A percentile compares a stretch with the other conserved stretches of the same genome.
phyloP scores from a whole-genome alignment of 2,797 vertebrate genomes.

The Neosilurus hyrtlii region DNA sequence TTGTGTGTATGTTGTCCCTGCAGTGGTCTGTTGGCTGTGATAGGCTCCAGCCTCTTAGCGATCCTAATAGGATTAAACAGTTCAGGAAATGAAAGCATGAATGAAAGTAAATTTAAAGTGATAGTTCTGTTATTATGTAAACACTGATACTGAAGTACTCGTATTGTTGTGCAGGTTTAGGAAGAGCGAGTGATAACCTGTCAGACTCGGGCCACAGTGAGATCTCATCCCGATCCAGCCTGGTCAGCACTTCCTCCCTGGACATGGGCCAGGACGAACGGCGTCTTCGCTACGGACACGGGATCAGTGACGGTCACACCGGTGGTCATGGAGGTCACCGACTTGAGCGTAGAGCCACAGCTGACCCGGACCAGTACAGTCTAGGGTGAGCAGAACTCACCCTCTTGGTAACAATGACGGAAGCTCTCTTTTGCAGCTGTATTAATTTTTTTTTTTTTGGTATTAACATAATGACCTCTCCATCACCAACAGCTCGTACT shows the following conservation, averaged over 20 bases:
- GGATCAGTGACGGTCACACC: constrained; percentile 80
- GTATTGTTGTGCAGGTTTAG: constrained; percentile 68
- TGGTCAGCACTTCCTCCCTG: constrained; percentile 96
- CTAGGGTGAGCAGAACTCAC: constrained; percentile 77
- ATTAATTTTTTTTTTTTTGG: too few species aligned
- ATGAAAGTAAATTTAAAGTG: neutral
- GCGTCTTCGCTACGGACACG: constrained; percentile 86
- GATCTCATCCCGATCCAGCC: constrained; percentile 95
- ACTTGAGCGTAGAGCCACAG: constrained; percentile 83
- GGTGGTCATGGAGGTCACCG: constrained; percentile 80
- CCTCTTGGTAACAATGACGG: too few species aligned
- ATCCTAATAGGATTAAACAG: too few species aligned
- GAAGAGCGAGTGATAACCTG: constrained; percentile 85
- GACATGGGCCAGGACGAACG: constrained; percentile 91
- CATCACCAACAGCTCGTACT: constrained; percentile 82
- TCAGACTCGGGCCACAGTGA: constrained; percentile 97
- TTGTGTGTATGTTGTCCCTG: too few species aligned
- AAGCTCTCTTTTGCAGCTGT: neutral
- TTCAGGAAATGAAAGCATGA: too few species aligned
- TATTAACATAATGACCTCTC: neutral
- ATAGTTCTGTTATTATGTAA: neutral
- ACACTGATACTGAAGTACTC: neutral
- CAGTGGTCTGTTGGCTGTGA: too few species aligned
- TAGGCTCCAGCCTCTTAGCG: too few species aligned
- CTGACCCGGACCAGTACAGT: constrained; percentile 93